These are phyloP conservation scores for Heliconius erato DNA, from an alignment of 2,888 invertebrate genomes.

Conservation along the genomic window DNA sequence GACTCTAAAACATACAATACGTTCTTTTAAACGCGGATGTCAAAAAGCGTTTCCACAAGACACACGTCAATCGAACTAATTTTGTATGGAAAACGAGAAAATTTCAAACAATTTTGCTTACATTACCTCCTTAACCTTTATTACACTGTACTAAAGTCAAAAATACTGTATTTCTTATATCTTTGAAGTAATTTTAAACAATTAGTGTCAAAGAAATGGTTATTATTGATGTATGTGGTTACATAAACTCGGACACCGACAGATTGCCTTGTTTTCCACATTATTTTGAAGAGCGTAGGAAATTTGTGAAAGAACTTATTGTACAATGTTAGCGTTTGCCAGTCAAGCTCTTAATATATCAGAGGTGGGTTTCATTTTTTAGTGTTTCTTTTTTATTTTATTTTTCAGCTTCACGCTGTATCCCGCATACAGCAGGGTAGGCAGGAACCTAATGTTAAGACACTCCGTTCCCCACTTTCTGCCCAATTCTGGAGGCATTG, in stretches of 20 bases:
- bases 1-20: slow-evolving; percentile 68
- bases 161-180: slow-evolving; percentile 46
- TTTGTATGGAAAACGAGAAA: slow-evolving; percentile 63
- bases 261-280: slow-evolving; percentile 54
- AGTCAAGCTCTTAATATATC: slow-evolving; percentile 56
- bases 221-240: slow-evolving; percentile 64
- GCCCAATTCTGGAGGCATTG: no score
- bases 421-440: no score
- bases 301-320: slow-evolving; percentile 55
- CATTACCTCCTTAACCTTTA: slow-evolving; percentile 46
- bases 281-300: slow-evolving; percentile 58
- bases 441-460: no score
- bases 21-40: slow-evolving; percentile 61
- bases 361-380: slow-evolving; percentile 15
- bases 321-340: slow-evolving; percentile 62
- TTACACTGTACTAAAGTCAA: slow-evolving; percentile 53
- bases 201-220: slow-evolving; percentile 54
- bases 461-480: no score
- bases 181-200: not conserved
- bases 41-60: slow-evolving; percentile 64
- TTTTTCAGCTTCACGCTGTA: no score
- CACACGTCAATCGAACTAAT: slow-evolving; percentile 71
- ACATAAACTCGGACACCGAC: slow-evolving; percentile 61
- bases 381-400: not conserved
- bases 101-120: slow-evolving; percentile 58